These are phyloP conservation scores for Panulirus ornatus DNA, from an alignment of 1,140 invertebrate species.

Conservation along the genomic window DNA sequence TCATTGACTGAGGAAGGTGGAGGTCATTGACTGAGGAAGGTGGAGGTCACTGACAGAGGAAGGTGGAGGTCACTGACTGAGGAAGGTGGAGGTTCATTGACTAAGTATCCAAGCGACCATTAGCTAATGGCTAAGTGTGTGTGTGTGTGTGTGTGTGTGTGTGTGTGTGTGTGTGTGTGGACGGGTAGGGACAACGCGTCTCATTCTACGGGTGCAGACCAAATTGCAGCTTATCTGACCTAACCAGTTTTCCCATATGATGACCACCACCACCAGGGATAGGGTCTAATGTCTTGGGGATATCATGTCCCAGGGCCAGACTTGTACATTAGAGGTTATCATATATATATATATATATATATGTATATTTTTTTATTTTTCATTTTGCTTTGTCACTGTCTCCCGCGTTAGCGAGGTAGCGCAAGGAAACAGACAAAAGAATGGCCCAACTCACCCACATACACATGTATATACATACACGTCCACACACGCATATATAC, in stretches of 20 bases:
- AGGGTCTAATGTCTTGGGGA: background rate
- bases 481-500: background rate
- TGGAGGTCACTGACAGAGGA: background rate
- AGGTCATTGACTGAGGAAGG: background rate
- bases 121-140: too few relatives aligned
- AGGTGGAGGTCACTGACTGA: background rate
- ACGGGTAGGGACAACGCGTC: background rate
- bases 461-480: background rate
- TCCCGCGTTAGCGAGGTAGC: too few relatives aligned
- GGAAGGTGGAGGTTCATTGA: background rate
- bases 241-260: background rate
- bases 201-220: too few relatives aligned
- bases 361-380: too few relatives aligned
- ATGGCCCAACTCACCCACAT: too few relatives aligned
- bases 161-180: background rate
- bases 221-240: too few relatives aligned
- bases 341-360: too few relatives aligned
- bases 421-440: too few relatives aligned
- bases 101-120: background rate
- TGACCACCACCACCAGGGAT: background rate
- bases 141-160: conserved; percentile 7
- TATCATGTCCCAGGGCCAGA: too few relatives aligned
- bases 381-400: too few relatives aligned
- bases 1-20: too few relatives aligned
- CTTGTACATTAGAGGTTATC: too few relatives aligned